Evolutionary conservation across 2,888 invertebrate species (phyloP).

Genomic region (Amiota minor): DNA sequence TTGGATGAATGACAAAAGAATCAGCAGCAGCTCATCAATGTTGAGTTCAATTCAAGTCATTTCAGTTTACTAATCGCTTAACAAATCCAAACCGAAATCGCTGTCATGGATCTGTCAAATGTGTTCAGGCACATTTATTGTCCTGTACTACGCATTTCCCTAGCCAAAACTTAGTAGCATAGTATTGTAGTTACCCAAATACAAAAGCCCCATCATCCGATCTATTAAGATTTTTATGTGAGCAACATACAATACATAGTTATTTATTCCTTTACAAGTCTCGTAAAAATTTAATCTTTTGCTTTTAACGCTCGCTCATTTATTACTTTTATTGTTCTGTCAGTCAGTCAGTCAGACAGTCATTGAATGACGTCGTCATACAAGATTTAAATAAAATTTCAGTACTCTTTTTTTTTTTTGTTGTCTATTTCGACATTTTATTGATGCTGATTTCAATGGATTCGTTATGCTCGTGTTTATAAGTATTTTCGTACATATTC

Average conservation of each 20-base stretch:
- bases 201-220: neutral
- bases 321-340: neutral
- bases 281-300: constrained; percentile 27
- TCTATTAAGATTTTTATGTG: neutral
- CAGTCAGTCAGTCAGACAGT: neutral
- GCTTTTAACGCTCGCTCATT: constrained; percentile 13
- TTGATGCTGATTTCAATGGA: constrained; percentile 5
- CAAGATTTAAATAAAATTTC: constrained; percentile 6
- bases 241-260: neutral
- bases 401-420: neutral
- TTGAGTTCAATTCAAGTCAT: no score
- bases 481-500: no score
- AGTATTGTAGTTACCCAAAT: neutral
- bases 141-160: neutral
- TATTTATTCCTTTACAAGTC: neutral
- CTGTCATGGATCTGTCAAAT: constrained; percentile 23
- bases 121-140: constrained; percentile 1
- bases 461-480: no score
- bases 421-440: neutral
- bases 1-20: no score
- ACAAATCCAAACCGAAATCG: no score
- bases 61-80: no score
- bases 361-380: neutral
- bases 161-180: neutral
- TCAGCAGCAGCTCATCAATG: no score